Evolutionary conservation across 1,140 invertebrate genomes (phyloP), one percentile per base, ranked within the genome.

Genomic region (Aradophagus sp.): DNA sequence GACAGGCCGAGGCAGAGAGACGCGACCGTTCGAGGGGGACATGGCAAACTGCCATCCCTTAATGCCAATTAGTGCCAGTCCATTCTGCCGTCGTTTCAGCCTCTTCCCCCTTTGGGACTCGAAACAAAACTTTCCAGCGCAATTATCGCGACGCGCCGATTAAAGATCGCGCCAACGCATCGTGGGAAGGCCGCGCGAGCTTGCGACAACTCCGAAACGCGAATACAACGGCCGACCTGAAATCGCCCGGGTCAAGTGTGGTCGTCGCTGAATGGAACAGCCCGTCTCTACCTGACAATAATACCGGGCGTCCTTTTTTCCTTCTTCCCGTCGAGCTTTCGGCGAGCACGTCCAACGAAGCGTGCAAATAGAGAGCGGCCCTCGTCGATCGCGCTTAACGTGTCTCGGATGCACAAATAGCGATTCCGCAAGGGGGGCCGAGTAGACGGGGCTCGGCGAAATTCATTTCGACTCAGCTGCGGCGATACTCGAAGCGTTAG

Each of bases 61-160:
- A 84, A 85, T 82, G 82, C 81, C 83, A 84, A 85, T 85, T 85
- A 85, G 82, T 85, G 83, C 82, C 82, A 84, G 82, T 85, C 76
- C 53, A 44, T 17, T 36, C 29, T 41, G 14, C 52, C 27, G n/a
- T 39, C 56, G 36, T 36, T 39, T 62, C 36, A 26, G 45, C 50
- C 45, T 66, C 55, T 72, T 72, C 61, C 39, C 56, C 35, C 27
- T n/a, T n/a, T n/a, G n/a, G n/a, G 55, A 32, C 63, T 59, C 73
- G 78, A 77, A 67, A 69, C 66, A 67, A 70, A 80, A 70, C 53
- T 59, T 73, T 72, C 75, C 61, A 42, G 47, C 75, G 67, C 75
- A 78, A 77, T 80, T 78, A 80, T 73, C 71, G 72, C 75, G 65
- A 58, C 73, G 58, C n/a, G n/a, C n/a, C n/a, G n/a, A n/a, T n/a